Evolutionary conservation across 2,888 invertebrate genomes (phyloP).

Genomic region (Stramonita haemastoma): DNA sequence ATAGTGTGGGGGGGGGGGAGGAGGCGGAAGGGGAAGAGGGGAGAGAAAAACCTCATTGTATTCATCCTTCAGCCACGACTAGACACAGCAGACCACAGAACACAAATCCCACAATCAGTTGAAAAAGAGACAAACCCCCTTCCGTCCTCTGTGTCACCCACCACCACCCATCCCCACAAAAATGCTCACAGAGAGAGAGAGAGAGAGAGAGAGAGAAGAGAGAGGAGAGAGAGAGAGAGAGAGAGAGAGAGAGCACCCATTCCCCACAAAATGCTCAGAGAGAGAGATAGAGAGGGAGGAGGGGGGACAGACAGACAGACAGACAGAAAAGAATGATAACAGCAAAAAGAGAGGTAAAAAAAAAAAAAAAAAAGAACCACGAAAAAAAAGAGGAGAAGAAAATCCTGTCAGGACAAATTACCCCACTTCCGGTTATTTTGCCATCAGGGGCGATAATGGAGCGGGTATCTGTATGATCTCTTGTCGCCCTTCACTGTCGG

Average conservation of each 20-base stretch:
- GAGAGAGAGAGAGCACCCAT: not conserved
- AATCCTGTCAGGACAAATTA: conserved; percentile 14
- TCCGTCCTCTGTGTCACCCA: no score
- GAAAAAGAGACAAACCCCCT: no score
- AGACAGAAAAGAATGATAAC: not conserved
- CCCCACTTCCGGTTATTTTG: conserved; percentile 31
- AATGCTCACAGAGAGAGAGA: not conserved
- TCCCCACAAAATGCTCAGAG: not conserved
- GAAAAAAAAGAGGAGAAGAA: not conserved
- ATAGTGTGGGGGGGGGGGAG: not conserved
- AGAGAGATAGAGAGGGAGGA: not conserved
- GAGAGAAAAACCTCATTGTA: not conserved
- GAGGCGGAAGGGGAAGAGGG: not conserved
- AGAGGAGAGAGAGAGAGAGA: not conserved
- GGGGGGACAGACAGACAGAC: not conserved
- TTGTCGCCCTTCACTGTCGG: not conserved
- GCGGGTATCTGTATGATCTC: conserved; percentile 7
- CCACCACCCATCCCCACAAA: no score
- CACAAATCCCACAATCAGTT: no score
- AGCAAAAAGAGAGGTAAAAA: not conserved
- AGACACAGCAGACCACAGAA: no score
- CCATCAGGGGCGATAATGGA: conserved; percentile 27
- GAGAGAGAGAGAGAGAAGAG: not conserved
- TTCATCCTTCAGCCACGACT: no score
- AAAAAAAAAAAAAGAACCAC: not conserved